phyloP scores from a whole-genome alignment of 1,140 invertebrate genomes.

The Ips nitidus region DNA sequence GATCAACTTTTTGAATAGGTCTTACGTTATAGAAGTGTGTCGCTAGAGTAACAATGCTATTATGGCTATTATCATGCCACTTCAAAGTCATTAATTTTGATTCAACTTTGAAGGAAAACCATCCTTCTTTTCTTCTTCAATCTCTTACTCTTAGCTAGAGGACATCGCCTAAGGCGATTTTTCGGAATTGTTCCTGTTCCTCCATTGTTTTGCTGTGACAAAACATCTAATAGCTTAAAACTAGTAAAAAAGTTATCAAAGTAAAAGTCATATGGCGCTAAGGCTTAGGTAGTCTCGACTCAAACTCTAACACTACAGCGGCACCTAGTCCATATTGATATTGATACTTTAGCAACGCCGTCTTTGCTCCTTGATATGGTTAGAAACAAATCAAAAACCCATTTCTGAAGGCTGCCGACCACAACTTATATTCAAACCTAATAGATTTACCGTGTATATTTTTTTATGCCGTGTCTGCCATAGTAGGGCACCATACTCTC shows the following conservation, averaged over 20 bases:
- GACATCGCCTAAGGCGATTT: not conserved
- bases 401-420: conserved; percentile 25
- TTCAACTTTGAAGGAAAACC: not conserved
- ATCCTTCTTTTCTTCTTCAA: not conserved
- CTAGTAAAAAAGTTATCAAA: conserved; percentile 17
- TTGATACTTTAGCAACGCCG: not conserved
- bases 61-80: conserved; percentile 10
- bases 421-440: conserved; percentile 39
- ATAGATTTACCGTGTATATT: conserved; percentile 39
- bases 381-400: conserved; percentile 36
- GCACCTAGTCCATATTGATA: conserved; percentile 3
- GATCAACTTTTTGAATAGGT: not conserved
- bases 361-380: conserved; percentile 32
- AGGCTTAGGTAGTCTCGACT: not conserved
- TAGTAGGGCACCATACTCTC: conserved; percentile 38
- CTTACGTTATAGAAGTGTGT: not conserved
- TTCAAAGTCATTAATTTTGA: not conserved
- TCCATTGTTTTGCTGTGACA: not conserved
- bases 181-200: conserved; percentile 9
- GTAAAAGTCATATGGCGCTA: not conserved
- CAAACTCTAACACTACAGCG: not conserved
- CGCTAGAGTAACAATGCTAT: not conserved
- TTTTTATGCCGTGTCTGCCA: conserved; percentile 28
- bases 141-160: not conserved
- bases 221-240: not conserved